These are phyloP conservation scores for Hydrozoanthus gracilis DNA, from an alignment of 92 coral and sea anemone genomes.

Conservation along the genomic window DNA sequence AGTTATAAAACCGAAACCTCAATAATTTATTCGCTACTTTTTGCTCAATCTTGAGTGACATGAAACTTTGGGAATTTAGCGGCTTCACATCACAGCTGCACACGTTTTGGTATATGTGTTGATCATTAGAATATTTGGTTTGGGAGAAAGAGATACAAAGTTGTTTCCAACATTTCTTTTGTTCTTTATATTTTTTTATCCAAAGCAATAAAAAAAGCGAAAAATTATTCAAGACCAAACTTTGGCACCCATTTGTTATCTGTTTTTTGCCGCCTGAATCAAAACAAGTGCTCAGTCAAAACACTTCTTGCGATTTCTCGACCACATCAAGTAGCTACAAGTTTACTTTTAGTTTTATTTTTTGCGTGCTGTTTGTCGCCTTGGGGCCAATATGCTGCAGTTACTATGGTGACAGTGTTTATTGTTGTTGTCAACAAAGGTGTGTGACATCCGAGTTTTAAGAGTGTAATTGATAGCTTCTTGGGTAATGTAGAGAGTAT, in stretches of 20 bases:
- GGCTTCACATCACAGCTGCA: no score
- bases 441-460: constrained; percentile 13
- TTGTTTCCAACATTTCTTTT: no score
- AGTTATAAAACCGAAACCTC: background rate
- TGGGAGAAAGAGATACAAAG: no score
- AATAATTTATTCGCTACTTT: no score
- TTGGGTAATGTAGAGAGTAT: constrained; percentile 10
- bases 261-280: background rate
- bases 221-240: no score
- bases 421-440: constrained; percentile 38
- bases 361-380: constrained; percentile 21
- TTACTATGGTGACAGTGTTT: constrained; percentile 12
- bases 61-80: no score
- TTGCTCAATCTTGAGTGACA: no score
- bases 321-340: background rate
- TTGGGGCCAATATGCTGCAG: constrained; percentile 15
- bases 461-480: constrained; percentile 13
- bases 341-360: background rate
- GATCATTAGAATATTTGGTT: no score
- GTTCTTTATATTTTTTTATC: no score
- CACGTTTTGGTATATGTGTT: no score
- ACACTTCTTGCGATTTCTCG: background rate
- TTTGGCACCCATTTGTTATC: no score
- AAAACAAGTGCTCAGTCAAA: background rate
- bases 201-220: no score